Base-by-base conservation (phyloP, 1,140 invertebrate genomes). In the Leucophenga varia region DNA sequence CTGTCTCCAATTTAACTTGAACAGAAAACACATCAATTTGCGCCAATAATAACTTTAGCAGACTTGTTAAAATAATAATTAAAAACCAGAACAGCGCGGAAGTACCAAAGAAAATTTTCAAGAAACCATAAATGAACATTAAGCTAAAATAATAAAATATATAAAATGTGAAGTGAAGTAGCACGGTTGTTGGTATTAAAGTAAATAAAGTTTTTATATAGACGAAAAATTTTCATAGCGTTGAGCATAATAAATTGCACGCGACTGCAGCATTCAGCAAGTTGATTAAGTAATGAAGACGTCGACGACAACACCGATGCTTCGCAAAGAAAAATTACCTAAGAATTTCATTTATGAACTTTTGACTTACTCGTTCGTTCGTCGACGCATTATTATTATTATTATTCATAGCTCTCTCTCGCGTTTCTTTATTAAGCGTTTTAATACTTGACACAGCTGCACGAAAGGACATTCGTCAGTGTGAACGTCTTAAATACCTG, bases 41-140 rank as follows among this genome's bases (percentile, higher is more conserved):
- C 18, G 4, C 18, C 3, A 17, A 4, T 37, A 13, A 18, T n/a
- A 17, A 37, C 4, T 3, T 13, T 17, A 6, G 4, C 9, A 19
- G 3, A 10, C 16, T 37, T 16, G 35, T 37, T 18, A 12, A 10
- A 19, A 17, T 16, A 37, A 37, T 17, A 19, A 37, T 12, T 8
- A 19, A 19, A 37, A 16, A 19, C n/a, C n/a, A n/a, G n/a, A n/a
- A n/a, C n/a, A n/a, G n/a, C n/a, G n/a, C n/a, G n/a, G n/a, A n/a
- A n/a, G n/a, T n/a, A n/a, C n/a, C n/a, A n/a, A n/a, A n/a, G n/a
- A n/a, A 43, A 43, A 43, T 30, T 20, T 32, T 30, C 32, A 44
- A 32, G 43, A 44, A 44, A 44, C 43, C 43, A 44, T 44, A 44
- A 44, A 44, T 37, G 43, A 37, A 44, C 43, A 44, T 44, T 44